A percentile compares a stretch with the other conserved stretches of the same genome.
Evolutionary conservation across 2,113 vertebrate species (phyloP).

Genomic region (Dasyornis broadbenti): DNA sequence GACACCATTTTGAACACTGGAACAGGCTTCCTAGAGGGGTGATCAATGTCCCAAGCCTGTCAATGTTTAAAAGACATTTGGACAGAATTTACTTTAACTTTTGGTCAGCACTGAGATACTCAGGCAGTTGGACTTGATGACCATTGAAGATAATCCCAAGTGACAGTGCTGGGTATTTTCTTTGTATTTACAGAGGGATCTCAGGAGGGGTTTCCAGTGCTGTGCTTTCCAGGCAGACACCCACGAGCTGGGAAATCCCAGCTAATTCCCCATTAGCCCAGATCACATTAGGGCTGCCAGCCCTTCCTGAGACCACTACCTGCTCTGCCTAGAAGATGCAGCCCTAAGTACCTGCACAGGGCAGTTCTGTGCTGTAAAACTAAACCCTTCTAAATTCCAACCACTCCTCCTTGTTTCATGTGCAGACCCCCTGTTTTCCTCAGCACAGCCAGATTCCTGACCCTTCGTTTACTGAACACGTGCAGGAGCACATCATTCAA

Average conservation of each 20-base stretch:
- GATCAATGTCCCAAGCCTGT: accelerated
- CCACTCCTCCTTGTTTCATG: not conserved
- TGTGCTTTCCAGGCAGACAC: not conserved
- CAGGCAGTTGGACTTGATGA: not conserved
- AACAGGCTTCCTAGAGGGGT: not conserved
- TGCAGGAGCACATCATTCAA: not conserved
- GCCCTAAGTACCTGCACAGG: not conserved
- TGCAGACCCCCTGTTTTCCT: not conserved
- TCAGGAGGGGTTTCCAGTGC: not conserved
- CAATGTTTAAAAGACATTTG: not conserved
- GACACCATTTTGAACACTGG: not conserved
- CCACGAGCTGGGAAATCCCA: not conserved
- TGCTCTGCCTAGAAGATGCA: not conserved
- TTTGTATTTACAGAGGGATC: not conserved
- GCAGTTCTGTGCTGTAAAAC: not conserved
- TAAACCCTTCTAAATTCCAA: not conserved
- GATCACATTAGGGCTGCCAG: not conserved
- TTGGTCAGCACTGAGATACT: not conserved
- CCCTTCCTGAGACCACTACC: not conserved
- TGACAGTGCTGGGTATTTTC: not conserved
- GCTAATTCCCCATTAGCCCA: not conserved
- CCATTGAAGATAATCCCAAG: not conserved
- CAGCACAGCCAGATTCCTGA: not conserved
- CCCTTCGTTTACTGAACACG: accelerated
- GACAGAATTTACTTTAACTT: not conserved